These are phyloP conservation scores for Strigamia transsilvanica DNA, from an alignment of 2,888 invertebrate genomes.

Conservation along the genomic window DNA sequence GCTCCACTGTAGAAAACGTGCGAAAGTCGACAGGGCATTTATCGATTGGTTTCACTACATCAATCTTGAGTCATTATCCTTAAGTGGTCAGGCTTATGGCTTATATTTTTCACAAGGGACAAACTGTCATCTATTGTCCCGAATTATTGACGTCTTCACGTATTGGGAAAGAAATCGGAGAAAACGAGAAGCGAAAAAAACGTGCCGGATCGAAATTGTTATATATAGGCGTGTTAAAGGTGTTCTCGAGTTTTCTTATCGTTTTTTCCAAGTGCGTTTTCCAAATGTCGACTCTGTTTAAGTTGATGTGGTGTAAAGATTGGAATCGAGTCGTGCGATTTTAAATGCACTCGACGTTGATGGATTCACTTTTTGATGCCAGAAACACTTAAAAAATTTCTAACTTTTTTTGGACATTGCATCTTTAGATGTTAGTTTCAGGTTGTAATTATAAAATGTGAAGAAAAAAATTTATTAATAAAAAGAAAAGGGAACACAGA, in stretches of 20 bases:
- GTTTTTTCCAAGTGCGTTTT: not conserved
- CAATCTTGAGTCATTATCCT: constrained; percentile 49
- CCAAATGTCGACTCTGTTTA: constrained; percentile 8
- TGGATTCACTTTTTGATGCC: not conserved
- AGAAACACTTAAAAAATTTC: constrained; percentile 13
- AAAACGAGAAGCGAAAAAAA: not conserved
- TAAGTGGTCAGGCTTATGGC: constrained; percentile 48
- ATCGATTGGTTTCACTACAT: constrained; percentile 48
- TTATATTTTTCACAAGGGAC: constrained; percentile 34
- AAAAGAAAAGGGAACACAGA: not conserved
- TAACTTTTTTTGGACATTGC: not conserved
- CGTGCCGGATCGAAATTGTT: not conserved
- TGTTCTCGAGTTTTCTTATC: constrained; percentile 27
- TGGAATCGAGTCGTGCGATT: not conserved
- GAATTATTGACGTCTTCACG: constrained; percentile 28
- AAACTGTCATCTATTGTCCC: constrained; percentile 45
- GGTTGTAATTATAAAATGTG: not conserved
- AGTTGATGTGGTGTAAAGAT: constrained; percentile 32
- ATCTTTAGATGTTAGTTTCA: not conserved
- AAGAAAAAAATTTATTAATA: not conserved
- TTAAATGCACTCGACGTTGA: not conserved
- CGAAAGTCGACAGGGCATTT: constrained; percentile 45
- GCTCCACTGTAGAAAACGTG: constrained; percentile 46
- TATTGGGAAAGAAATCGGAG: not conserved
- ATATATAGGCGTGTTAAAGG: not conserved